Evolutionary conservation across 1,140 invertebrate genomes (phyloP), one percentile per base, ranked within the genome.

Genomic region (Trachelipus rathkii): DNA sequence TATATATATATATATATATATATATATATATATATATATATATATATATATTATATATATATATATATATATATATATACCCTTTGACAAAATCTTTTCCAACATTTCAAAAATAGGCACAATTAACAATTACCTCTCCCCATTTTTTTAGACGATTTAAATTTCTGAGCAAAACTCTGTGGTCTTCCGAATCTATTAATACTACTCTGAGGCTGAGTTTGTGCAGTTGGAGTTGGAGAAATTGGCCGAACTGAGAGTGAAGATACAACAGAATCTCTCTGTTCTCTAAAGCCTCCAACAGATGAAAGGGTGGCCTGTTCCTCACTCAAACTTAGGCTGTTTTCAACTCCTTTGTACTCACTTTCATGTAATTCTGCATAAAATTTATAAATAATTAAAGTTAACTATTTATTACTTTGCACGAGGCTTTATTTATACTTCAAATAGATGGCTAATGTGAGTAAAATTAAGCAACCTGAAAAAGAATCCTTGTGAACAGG

Each of bases 161-260:
- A 85, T 82, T 93, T 93, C 84, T 94, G 92, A 1, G 93, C 92
- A 85, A 95, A 94, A 82, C 91, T 93, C 84, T 95, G 93, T 4
- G 92, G 92, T 13, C 92, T 85, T 0, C 91, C 89, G 13, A 79
- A 50, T 72, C 77, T 71, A 19, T 50, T 74, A 19, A 68, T 67
- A 13, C 76, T 68, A 24, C 76, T 46, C 10, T 70, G 33, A 11
- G 77, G 79, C 9, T 74, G 77, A 0, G 79, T 71, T 11, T 76
- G 76, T n/a, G 77, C 72, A 10, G 73, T 77, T 33, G 67, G 67
- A 19, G 69, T 43, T 70, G 74, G 69, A 23, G 74, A 71, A 19
- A 67, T 45, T 4, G 74, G 21, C 24, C 74, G 44, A 10, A 71
- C 67, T 9, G 79, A 81, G 4, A 81, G 68, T n/a, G 79, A 81